Evolutionary conservation across 2,113 vertebrate species (phyloP), one percentile per base, ranked within the genome.

Genomic region (Osmerus eperlanus): DNA sequence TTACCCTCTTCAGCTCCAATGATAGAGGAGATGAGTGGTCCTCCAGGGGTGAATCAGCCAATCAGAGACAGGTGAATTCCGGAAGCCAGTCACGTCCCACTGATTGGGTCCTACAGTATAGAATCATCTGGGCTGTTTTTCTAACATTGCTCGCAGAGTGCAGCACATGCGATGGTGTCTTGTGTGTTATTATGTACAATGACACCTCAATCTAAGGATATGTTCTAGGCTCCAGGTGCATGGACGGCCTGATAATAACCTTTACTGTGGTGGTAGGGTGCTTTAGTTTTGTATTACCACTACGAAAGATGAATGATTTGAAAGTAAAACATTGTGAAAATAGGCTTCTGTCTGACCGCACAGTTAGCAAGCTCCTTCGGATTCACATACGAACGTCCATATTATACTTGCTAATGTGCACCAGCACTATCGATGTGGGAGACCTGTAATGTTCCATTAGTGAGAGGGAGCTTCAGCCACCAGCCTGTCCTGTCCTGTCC

Each of bases 341-440:
- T 36, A 55, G 63, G 62, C 58, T 52, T 65, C 47, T 56, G 62
- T 25, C 36, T 52, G 36, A 55, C 23, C 47, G 32, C 25, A 63
- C n/a, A 14, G 28, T 18, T 64, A 25, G 11, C n/a, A n/a, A 56
- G 29, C 58, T 72, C 19, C 61, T 29, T 32, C 53, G 41, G 29
- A 72, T 55, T 65, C 51, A 36, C 51, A 72, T 9, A 54, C 25
- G 61, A 36, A 16, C 21, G 62, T 63, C 18, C 25, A 55, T 53
- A 72, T 72, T 32, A 51, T 12, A 53, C 18, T 56, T 65, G 52
- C 52, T 52, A 55, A 72, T 72, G 61, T 12, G 18, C 70, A 15
- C 23, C 16, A 18, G 41, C 15, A 18, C 41, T 16, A 64, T 63
- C 51, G 23, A 28, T 55, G 61, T 64, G 70, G 70, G 60, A 72